Evolutionary conservation across 2,888 invertebrate species (phyloP).

Genomic region (Lasioglossum calceatum): DNA sequence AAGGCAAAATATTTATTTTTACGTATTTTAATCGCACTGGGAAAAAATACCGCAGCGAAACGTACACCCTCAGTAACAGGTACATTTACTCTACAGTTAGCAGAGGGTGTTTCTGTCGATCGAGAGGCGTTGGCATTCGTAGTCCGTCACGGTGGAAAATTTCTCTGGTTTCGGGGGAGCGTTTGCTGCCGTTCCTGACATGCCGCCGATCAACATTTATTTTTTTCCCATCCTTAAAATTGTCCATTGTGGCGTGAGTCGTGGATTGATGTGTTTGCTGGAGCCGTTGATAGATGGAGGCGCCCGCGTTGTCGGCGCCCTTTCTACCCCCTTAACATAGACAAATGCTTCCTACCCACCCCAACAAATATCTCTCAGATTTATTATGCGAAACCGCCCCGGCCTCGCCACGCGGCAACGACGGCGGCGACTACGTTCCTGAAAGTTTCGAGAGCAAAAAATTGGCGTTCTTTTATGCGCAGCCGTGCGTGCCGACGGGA

Average conservation of each 20-base stretch:
- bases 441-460: slow-evolving; percentile 71
- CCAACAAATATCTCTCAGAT: slow-evolving; percentile 80
- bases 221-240: slow-evolving; percentile 77
- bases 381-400: slow-evolving; percentile 80
- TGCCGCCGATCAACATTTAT: slow-evolving; percentile 68
- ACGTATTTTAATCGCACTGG: too few species aligned
- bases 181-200: not conserved
- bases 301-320: slow-evolving; percentile 79
- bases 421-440: slow-evolving; percentile 63
- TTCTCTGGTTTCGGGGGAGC: not conserved
- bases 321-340: slow-evolving; percentile 77
- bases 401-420: slow-evolving; percentile 65
- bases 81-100: not conserved
- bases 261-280: slow-evolving; percentile 81
- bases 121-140: not conserved
- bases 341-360: slow-evolving; percentile 80
- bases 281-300: slow-evolving; percentile 82
- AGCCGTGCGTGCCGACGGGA: slow-evolving; percentile 59
- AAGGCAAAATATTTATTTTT: too few species aligned
- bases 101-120: not conserved
- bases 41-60: too few species aligned
- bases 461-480: slow-evolving; percentile 70
- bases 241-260: slow-evolving; percentile 76
- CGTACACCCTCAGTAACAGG: too few species aligned
- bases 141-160: not conserved